Conservation (phyloP, 1,140 invertebrate genomes). For the Rhopalosiphum padi region DNA sequence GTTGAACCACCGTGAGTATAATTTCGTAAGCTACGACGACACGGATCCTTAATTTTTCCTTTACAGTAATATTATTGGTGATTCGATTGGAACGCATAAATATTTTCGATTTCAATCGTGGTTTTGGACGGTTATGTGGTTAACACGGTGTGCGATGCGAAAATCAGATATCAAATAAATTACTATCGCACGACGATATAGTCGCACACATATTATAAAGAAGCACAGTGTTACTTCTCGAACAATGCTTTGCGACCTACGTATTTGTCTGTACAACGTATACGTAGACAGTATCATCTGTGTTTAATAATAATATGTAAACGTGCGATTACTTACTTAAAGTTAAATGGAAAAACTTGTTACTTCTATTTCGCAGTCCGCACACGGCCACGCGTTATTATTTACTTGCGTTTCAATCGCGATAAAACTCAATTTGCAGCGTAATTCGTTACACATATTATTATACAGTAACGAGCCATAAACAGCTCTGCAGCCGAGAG, state of each 20-base stretch:
- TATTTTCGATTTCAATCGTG: background rate
- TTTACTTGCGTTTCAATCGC: background rate
- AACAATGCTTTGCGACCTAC: no score
- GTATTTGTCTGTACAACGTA: background rate
- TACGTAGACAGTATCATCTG: background rate
- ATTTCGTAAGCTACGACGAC: background rate
- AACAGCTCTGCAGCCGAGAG: background rate
- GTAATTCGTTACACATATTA: background rate
- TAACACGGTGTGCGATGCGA: background rate
- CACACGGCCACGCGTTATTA: background rate
- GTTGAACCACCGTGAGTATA: background rate
- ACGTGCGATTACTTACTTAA: background rate
- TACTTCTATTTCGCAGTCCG: background rate
- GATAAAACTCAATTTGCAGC: background rate
- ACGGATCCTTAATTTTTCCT: background rate
- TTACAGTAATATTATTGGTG: background rate
- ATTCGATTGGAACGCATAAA: background rate
- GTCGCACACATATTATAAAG: background rate
- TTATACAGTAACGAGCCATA: background rate
- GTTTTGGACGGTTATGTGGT: background rate
- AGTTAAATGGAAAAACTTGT: conserved; percentile 12
- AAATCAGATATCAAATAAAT: background rate
- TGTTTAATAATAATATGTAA: background rate
- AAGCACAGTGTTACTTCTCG: background rate
- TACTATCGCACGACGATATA: background rate